Conservation (phyloP, 2,888 invertebrate species). For the Salticus scenicus region DNA sequence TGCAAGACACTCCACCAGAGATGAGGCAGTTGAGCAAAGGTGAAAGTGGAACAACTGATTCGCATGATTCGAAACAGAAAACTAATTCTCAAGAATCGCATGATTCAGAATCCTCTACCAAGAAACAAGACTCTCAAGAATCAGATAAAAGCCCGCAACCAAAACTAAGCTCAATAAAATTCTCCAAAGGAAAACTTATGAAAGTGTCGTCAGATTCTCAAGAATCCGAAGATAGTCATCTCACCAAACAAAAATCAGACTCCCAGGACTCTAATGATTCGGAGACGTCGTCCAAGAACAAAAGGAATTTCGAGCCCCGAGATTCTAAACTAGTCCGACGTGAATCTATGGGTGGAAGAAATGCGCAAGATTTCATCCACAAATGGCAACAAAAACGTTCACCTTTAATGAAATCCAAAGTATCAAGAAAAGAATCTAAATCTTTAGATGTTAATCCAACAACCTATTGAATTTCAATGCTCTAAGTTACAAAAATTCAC, state of each 20-base stretch:
- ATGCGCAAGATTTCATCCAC: background rate
- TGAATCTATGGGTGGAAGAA: conserved; percentile 41
- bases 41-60: conserved; percentile 16
- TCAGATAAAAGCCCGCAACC: conserved; percentile 26
- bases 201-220: conserved; percentile 40
- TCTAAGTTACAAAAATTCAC: background rate
- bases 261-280: conserved; percentile 60
- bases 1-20: conserved; percentile 34
- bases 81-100: conserved; percentile 56
- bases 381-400: conserved; percentile 46
- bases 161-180: conserved; percentile 25
- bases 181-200: background rate
- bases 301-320: conserved; percentile 32
- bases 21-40: conserved; percentile 7
- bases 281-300: conserved; percentile 29
- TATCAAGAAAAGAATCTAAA: conserved; percentile 35
- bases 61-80: conserved; percentile 23
- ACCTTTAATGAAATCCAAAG: conserved; percentile 16
- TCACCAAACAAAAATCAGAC: conserved; percentile 50
- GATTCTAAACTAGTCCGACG: conserved; percentile 44
- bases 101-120: conserved; percentile 34
- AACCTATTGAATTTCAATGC: background rate
- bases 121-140: conserved; percentile 38
- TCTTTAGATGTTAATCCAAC: conserved; percentile 46
- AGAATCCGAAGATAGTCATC: conserved; percentile 31